Evolutionary conservation across 2,888 invertebrate species (phyloP).

Genomic region (Drosophila incognita): DNA sequence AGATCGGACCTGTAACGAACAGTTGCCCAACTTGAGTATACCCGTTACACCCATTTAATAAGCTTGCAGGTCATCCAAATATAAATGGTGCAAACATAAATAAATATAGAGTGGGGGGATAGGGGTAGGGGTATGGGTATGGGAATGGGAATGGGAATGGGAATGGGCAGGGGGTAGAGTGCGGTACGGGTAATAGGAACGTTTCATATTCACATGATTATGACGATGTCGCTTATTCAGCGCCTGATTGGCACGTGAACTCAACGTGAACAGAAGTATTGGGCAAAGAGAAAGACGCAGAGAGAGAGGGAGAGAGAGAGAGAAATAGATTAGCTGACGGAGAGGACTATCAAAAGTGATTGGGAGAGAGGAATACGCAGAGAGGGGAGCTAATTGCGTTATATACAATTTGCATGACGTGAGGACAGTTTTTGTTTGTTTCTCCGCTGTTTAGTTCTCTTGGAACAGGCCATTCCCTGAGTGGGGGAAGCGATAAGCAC

Average conservation of each 20-base stretch:
- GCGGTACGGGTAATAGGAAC: conserved; percentile 39
- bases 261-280: conserved; percentile 68
- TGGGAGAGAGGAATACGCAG: neutral
- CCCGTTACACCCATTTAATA: neutral
- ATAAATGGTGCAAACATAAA: conserved; percentile 55
- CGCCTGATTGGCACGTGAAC: conserved; percentile 71
- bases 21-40: neutral
- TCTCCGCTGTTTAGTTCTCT: conserved; percentile 23
- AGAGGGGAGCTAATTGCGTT: conserved; percentile 36
- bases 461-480: conserved; percentile 37
- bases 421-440: conserved; percentile 3
- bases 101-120: conserved; percentile 31
- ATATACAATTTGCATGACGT: conserved; percentile 47
- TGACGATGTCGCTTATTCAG: conserved; percentile 55
- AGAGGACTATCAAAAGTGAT: neutral
- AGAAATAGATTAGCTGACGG: conserved; percentile 24
- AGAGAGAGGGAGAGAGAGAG: conserved; percentile 2
- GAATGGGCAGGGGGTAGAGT: no score
- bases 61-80: conserved; percentile 18
- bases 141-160: no score
- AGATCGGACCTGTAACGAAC: neutral
- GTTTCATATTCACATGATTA: conserved; percentile 41
- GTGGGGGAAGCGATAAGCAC: conserved; percentile 28
- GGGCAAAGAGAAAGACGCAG: conserved; percentile 9
- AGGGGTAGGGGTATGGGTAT: neutral